Evolutionary conservation across 2,113 vertebrate species (phyloP), one percentile per base, ranked within the genome.

Genomic region (Heterotis niloticus): DNA sequence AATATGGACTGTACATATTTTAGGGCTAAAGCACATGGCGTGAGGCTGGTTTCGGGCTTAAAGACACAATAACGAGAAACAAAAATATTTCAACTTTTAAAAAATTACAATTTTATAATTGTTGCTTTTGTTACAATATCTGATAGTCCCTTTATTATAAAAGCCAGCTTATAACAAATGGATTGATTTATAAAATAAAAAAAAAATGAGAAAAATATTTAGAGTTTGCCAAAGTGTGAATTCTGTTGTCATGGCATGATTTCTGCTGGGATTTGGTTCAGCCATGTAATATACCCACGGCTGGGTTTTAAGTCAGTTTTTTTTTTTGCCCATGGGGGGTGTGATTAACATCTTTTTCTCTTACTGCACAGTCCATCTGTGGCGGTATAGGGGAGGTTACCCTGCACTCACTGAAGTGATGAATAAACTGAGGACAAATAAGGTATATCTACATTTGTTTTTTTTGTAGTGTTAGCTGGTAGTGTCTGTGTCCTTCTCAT

Each of bases 401-500:
- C 97, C 98, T n/a, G 97, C 96, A 81, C 96, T 99, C 81, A 99
- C 95, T 13, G 96, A 99, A 82, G 96, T 98, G 90, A 98, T 99
- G 97, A 98, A 71, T 86, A 99, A 98, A 90, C 96, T 99, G 84
- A 93, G 88, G 85, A 91, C 94, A 87, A 97, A 98, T 87, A 92
- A 96, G 96, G 98, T 99, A 93, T 82, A 29, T 28, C 74, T 26
- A 57, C n/a, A 7, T 7, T 14, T 24, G 51, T 34, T 54, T n/a
- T 73, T 54, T 14, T 7, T 10, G 51, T 29, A 65, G 10, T 44
- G 60, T 76, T 4, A 62, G 20, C 17, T 29, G 28, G 74, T 64
- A 24, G 60, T 18, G 24, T 62, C 66, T 7, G 24, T 51, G 5
- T 64, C 18, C 75, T 34, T n/a, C n/a, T 44, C 34, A 7, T 7